Evolutionary conservation across 2,888 invertebrate species (phyloP), one percentile per base, ranked within the genome.

Genomic region (Ornithoptera alexandrae): DNA sequence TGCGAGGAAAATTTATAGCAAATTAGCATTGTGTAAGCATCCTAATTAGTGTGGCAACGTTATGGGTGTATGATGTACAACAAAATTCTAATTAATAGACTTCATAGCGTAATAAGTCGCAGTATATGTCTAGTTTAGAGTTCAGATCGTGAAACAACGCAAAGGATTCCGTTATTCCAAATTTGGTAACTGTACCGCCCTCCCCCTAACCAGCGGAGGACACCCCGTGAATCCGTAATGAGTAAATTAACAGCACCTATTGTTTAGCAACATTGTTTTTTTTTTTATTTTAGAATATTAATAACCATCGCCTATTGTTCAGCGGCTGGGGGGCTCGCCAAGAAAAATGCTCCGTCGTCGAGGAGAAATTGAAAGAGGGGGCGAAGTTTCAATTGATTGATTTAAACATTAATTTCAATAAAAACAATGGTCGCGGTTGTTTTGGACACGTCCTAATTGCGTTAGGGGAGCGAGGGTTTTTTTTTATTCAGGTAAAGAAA

Each of bases 191-290:
- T 73, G 76, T 75, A 72, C 66, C 71, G 77, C 77, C 76, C 78
- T 74, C 74, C 78, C 78, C 76, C 78, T 73, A 71, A 17, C 71
- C 73, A 64, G 68, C 71, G 76, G 73, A 67, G 73, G 76, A 81
- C 87, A 80, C 90, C 89, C 92, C 85, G 87, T 89, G 91, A 90
- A 92, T 92, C 79, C 83, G 81, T 91, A 92, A 91, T 90, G 90
- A 92, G 87, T 84, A 87, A 91, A 92, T 92, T 92, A 92, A 92
- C 90, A 89, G 85, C 88, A 90, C 87, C 92, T 90, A 92, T 92
- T 92, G 92, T 92, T 87, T 87, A 82, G 84, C 79, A 77, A 76
- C 83, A 80, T 79, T 86, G 86, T 90, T 91, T 92, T 88, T 39
- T 39, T 36, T 39, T 91, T 92, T 87, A 84, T 84, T 86, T 86